Conservation (phyloP, 1,140 invertebrate genomes). For the Bombus turneri region DNA sequence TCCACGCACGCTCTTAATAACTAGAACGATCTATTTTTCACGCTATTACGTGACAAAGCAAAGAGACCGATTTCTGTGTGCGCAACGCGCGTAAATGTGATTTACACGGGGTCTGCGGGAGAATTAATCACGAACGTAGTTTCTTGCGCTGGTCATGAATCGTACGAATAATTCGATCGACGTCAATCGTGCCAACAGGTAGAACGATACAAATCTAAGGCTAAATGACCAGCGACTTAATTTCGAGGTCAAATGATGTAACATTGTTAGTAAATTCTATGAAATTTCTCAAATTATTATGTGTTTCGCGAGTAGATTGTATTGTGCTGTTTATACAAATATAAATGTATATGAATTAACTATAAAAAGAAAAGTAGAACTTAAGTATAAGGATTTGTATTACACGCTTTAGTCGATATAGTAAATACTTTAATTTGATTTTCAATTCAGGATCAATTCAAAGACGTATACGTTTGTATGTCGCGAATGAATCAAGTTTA, state of each 20-base stretch:
- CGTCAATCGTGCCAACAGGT: not conserved
- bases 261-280: not conserved
- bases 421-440: too few species aligned
- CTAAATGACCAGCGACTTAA: too few species aligned
- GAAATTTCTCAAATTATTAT: too few species aligned
- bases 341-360: too few species aligned
- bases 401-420: too few species aligned
- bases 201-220: not conserved
- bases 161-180: not conserved
- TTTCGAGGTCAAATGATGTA: not conserved
- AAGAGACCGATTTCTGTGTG: constrained; percentile 25
- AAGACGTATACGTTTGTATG: too few species aligned
- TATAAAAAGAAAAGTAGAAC: too few species aligned
- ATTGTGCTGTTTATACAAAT: too few species aligned
- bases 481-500: too few species aligned
- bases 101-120: constrained; percentile 38
- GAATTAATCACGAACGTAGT: constrained; percentile 41
- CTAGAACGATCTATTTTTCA: constrained; percentile 56
- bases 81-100: constrained; percentile 19
- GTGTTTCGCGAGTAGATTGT: too few species aligned
- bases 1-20: constrained; percentile 47
- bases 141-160: constrained; percentile 19
- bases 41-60: constrained; percentile 49
- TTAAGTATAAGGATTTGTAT: too few species aligned
- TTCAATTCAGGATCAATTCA: too few species aligned